These are phyloP conservation scores for Drosophila bocqueti DNA, from an alignment of 1,140 invertebrate species.

Conservation along the genomic window DNA sequence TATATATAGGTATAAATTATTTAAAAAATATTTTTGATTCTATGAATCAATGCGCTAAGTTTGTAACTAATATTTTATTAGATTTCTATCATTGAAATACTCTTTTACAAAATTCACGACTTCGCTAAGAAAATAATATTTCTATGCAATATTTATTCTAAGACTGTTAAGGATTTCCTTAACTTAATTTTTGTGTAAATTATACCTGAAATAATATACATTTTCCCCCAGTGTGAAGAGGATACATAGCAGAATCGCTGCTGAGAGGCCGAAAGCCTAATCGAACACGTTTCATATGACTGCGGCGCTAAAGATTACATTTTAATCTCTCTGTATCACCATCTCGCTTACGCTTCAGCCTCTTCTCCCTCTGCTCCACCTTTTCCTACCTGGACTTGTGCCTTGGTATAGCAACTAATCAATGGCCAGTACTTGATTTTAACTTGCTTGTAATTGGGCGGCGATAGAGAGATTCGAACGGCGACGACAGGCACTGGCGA, in stretches of 20 bases:
- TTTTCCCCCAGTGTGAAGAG: not conserved
- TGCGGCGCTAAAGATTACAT: constrained; percentile 81
- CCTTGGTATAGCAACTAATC: constrained; percentile 63
- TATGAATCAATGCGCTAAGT: too few species aligned
- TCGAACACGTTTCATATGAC: constrained; percentile 82
- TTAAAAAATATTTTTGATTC: too few species aligned
- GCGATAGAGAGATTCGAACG: constrained; percentile 58
- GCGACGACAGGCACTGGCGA: constrained; percentile 60
- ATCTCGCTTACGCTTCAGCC: not conserved
- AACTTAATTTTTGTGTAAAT: not conserved
- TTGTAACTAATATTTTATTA: too few species aligned
- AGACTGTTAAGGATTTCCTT: not conserved
- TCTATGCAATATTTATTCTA: not conserved
- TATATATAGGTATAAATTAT: too few species aligned
- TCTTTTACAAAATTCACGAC: too few species aligned
- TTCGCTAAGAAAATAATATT: not conserved
- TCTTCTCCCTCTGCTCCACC: not conserved
- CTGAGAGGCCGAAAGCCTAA: constrained; percentile 58
- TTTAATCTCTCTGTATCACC: constrained; percentile 65
- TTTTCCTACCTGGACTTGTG: not conserved
- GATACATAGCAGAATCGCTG: constrained; percentile 11
- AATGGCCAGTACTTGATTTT: constrained; percentile 81
- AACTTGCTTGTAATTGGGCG: constrained; percentile 82
- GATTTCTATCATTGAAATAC: too few species aligned
- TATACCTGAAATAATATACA: not conserved